Base-by-base conservation (phyloP, 2,113 vertebrate species). In the Isichthys henryi region DNA sequence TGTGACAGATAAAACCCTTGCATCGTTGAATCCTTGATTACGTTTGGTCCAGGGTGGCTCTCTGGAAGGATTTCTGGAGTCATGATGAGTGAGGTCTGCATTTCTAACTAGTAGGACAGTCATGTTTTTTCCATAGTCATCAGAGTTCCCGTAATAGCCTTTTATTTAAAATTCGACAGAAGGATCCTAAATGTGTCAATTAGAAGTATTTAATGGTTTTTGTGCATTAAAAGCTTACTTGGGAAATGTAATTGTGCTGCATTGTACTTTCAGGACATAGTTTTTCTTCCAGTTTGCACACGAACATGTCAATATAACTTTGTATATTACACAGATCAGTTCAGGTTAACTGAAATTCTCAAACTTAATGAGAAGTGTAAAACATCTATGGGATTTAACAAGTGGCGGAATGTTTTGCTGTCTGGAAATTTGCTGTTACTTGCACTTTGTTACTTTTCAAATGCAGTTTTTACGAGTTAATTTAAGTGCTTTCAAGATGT, bases 111-210 rank as follows among this genome's bases (percentile, higher is more conserved):
- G 23, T 92, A 31, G 62, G 62, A 70, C 21, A 92, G 94, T 92
- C 94, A 91, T 19, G 19, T 48, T 0, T 83, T 45, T 96, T 95
- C 95, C 94, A 95, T 84, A 89, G 95, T 97, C 95, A 96, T 97
- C 94, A 66, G 94, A 95, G 97, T 97, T 97, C 96, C 96, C 93
- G 91, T 95, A 96, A 95, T 95, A 96, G 94, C 89, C 94, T 94
- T 93, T 92, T 92, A 92, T 92, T 95, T 93, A 95, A 97, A 84
- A 84, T 17, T 48, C n/a, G 82, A 45, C 45, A 77, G 31, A 77
- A 77, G 35, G 70, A 77, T 74, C 9, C 3, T 35, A 27, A 1
- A 74, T 74, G 66, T 74, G n/a, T 74, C 31, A 74, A 15, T 7
- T 74, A 35, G 6, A 35, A 74, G n/a, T 13, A 35, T 39, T 84